A percentile compares a stretch with the other conserved stretches of the same genome.
phyloP scores from a whole-genome alignment of 2,113 vertebrate species.

The Mustela nigripes region DNA sequence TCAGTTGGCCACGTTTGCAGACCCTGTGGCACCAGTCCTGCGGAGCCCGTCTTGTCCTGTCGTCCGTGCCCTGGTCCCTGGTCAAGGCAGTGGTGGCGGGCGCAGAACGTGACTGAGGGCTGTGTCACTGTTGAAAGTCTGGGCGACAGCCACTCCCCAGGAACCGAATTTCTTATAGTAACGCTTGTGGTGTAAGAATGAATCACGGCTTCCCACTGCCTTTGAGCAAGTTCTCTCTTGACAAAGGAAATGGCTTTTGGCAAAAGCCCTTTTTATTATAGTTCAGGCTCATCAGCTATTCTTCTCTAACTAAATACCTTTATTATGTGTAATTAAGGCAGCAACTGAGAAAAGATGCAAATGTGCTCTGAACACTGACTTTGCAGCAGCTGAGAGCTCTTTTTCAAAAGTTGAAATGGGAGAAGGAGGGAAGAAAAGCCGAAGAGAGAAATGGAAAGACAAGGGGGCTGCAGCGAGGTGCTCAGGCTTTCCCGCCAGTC shows the following conservation, averaged over 20 bases:
- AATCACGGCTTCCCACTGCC: conserved; percentile 72
- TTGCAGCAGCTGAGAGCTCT: conserved; percentile 65
- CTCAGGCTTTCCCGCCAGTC: neutral
- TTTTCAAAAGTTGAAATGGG: conserved; percentile 57
- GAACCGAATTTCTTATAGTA: neutral
- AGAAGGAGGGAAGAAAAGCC: neutral
- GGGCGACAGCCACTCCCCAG: neutral
- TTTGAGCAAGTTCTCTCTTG: conserved; percentile 78
- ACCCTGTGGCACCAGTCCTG: neutral
- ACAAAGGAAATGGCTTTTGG: conserved; percentile 73
- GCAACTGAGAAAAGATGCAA: conserved; percentile 78
- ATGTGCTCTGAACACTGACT: conserved; percentile 74
- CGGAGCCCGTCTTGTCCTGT: fast-evolving
- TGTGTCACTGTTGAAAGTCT: neutral
- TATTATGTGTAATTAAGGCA: conserved; percentile 81
- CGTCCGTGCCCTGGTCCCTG: neutral
- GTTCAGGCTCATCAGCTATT: conserved; percentile 69
- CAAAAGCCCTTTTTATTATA: conserved; percentile 66
- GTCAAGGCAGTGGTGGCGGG: neutral
- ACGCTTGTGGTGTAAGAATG: conserved; percentile 15
- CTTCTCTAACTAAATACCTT: conserved; percentile 75
- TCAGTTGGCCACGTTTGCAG: neutral
- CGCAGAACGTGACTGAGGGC: neutral
- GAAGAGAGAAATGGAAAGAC: neutral
- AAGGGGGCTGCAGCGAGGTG: neutral